These are phyloP conservation scores for Andrena trimmerana DNA, from an alignment of 2,888 invertebrate genomes.

Conservation along the genomic window DNA sequence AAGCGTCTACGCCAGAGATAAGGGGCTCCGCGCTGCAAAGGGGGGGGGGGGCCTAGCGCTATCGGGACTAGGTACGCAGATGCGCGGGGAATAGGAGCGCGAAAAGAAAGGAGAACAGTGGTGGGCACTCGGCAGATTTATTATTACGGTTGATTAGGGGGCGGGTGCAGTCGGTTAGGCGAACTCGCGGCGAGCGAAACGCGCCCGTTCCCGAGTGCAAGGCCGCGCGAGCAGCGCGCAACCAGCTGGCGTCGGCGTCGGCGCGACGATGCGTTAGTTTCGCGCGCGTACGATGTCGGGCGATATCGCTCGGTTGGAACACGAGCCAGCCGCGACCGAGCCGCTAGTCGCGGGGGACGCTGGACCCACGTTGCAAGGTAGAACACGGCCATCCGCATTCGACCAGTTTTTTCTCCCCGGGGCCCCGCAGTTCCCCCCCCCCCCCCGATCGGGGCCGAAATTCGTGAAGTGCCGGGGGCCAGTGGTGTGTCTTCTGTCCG, in stretches of 20 bases:
- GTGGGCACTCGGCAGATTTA: conserved; percentile 10
- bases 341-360: conserved; percentile 47
- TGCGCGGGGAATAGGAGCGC: no score
- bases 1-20: no score
- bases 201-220: conserved; percentile 5
- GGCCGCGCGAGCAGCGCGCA: conserved; percentile 20
- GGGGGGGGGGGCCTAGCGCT: no score
- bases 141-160: not conserved
- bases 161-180: conserved; percentile 26
- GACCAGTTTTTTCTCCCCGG: not conserved
- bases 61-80: no score
- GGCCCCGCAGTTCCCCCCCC: not conserved
- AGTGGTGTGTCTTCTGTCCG: no score
- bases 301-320: conserved; percentile 59
- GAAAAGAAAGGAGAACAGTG: not conserved
- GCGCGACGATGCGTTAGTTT: conserved; percentile 54
- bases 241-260: conserved; percentile 16
- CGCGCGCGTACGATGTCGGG: conserved; percentile 58
- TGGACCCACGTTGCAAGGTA: conserved; percentile 48
- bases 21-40: no score
- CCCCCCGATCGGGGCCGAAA: not conserved
- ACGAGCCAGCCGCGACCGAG: conserved; percentile 51
- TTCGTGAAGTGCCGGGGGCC: not conserved
- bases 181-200: conserved; percentile 24
- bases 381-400: no score